Evolutionary conservation across 2,113 vertebrate species (phyloP).

Genomic region (Cyanistes caeruleus): DNA sequence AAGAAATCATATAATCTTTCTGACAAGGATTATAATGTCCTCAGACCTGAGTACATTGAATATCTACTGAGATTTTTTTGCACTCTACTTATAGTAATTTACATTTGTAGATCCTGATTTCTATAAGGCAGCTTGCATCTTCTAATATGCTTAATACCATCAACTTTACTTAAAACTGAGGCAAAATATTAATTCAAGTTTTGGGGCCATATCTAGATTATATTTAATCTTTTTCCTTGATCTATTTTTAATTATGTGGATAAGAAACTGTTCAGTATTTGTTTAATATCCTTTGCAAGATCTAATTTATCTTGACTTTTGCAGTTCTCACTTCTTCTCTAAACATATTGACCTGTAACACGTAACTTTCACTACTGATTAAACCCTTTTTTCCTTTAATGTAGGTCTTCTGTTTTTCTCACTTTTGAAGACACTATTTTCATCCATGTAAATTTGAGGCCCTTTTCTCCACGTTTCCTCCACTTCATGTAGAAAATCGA

Average conservation of each 20-base stretch:
- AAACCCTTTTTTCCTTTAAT: neutral
- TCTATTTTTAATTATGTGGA: conserved; percentile 56
- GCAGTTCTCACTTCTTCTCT: conserved; percentile 25
- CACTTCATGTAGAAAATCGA: neutral
- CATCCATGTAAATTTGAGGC: neutral
- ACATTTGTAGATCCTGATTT: neutral
- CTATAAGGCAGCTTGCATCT: neutral
- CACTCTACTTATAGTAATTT: neutral
- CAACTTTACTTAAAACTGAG: conserved; percentile 1
- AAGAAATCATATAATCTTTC: neutral
- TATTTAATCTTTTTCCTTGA: conserved; percentile 32
- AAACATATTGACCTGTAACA: conserved; percentile 33
- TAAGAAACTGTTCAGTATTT: conserved; percentile 45
- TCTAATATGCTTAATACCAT: neutral
- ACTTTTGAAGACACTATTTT: neutral
- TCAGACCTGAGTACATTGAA: neutral
- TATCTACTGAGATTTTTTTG: neutral
- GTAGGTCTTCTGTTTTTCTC: neutral
- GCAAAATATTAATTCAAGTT: conserved; percentile 19
- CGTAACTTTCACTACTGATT: neutral
- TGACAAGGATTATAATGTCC: neutral
- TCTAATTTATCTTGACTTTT: conserved; percentile 46
- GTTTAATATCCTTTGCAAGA: conserved; percentile 42
- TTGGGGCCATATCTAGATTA: neutral
- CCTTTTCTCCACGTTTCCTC: neutral